Evolutionary conservation across 2,113 vertebrate species (phyloP).

Genomic region (Pantherophis guttatus): DNA sequence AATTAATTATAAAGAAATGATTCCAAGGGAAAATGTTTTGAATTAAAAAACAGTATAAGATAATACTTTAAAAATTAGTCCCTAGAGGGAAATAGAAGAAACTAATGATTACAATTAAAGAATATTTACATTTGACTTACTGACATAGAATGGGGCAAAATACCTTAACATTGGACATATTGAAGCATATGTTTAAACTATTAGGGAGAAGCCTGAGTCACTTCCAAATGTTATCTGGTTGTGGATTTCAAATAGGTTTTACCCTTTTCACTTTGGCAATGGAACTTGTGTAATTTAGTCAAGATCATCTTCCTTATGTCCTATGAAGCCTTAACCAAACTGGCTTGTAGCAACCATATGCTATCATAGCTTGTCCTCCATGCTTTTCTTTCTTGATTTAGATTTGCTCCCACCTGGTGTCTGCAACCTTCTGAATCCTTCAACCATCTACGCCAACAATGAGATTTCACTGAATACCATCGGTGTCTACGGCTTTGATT

Average conservation of each 20-base stretch:
- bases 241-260: not conserved
- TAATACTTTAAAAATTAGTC: not conserved
- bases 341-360: not conserved
- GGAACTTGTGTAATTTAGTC: not conserved
- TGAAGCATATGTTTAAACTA: not conserved
- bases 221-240: not conserved
- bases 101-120: not conserved
- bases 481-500: conserved; percentile 60
- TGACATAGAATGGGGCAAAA: not conserved
- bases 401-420: conserved; percentile 79
- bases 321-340: not conserved
- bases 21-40: not conserved
- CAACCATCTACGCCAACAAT: conserved; percentile 81
- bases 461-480: conserved; percentile 70
- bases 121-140: not conserved
- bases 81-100: not conserved
- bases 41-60: not conserved
- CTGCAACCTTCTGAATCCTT: conserved; percentile 74
- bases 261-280: not conserved
- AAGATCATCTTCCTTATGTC: not conserved
- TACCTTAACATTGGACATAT: not conserved
- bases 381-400: conserved; percentile 40
- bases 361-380: not conserved
- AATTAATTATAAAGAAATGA: not conserved
- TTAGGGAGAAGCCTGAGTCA: not conserved